Base-by-base conservation (phyloP, 2,888 invertebrate genomes). In the Sepiola atlantica region DNA sequence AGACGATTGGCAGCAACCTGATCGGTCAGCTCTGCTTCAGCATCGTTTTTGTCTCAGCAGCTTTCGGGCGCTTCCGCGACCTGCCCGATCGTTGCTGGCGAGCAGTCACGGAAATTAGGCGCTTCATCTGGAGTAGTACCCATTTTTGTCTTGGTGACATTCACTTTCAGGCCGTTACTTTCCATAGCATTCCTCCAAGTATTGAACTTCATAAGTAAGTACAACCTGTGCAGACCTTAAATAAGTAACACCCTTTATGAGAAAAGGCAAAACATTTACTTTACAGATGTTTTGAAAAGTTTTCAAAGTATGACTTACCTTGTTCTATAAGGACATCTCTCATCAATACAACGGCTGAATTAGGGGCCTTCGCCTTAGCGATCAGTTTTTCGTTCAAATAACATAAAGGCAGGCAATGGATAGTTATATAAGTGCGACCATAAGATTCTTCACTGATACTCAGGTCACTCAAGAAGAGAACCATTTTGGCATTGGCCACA, bases 271-370 rank as follows among this genome's bases (percentile, higher is more conserved):
- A 77, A n/a, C n/a, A 45, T 45, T 8, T 4, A 45, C 45, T 45
- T n/a, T 45, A 45, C n/a, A 77, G n/a, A 77, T 1, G 14, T 24
- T 92, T 91, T 0, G 6, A 35, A 28, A 45, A 45, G 54, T 35
- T 55, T 92, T 35, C 24, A 45, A 45, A 8, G 45, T 91, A 35
- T 35, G 28, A 21, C 92, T 92, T 35, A 92, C 92, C 55, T 92
- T 92, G 92, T 92, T 92, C 54, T 28, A 92, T 35, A 18, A 92
- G 92, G n/a, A 92, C 92, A 92, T 92, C 92, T 55, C 55, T 92
- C 54, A 92, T 54, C 28, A 92, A 28, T 45, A 55, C 45, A 16
- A 92, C 21, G 32, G 35, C 12, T 55, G 92, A 55, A 6, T 14
- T 12, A 45, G 77, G 77, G 4, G n/a, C 32, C 0, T 32, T n/a